A percentile compares a stretch with the other conserved stretches of the same genome.
Conservation (phyloP, 2,113 vertebrate genomes). For the Lophochroa leadbeateri region DNA sequence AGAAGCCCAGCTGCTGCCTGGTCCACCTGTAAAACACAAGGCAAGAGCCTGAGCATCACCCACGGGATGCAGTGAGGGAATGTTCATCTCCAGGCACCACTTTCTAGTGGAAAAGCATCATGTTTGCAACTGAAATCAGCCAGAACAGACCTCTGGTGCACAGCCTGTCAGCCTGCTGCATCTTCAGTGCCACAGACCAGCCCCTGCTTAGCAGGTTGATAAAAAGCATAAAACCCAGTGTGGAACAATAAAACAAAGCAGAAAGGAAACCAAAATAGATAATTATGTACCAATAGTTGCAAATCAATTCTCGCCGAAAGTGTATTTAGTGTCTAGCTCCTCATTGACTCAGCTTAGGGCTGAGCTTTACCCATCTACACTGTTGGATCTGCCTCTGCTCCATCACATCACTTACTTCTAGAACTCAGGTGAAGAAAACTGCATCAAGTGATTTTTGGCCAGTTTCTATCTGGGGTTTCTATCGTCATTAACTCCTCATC, state of each 20-base stretch:
- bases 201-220: neutral
- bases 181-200: neutral
- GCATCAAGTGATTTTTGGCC: neutral
- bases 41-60: neutral
- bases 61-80: no score
- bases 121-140: neutral
- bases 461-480: neutral
- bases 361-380: neutral
- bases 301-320: neutral
- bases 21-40: slow-evolving; percentile 82
- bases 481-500: neutral
- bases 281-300: neutral
- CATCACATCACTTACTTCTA: neutral
- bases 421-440: neutral
- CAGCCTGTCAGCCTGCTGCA: neutral
- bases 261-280: neutral
- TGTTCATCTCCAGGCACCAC: neutral
- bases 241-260: neutral
- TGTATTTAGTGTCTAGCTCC: neutral
- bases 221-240: neutral
- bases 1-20: slow-evolving; percentile 87
- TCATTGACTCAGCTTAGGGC: neutral
- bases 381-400: neutral
- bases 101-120: neutral
- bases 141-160: neutral